phyloP scores from a whole-genome alignment of 2,888 invertebrate genomes.

The Tipula unca region DNA sequence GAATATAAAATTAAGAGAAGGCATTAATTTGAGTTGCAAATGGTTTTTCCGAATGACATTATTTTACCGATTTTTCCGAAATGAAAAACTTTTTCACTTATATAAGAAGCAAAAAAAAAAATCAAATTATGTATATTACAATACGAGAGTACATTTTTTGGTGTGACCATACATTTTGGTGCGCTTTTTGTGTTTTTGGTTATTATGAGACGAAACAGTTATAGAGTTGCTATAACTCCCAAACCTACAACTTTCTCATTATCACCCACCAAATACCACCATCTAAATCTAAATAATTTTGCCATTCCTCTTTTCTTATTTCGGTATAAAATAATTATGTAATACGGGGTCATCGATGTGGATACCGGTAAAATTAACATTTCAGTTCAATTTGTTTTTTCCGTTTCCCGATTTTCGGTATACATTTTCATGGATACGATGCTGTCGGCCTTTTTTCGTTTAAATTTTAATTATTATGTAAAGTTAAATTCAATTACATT shows the following conservation, averaged over 20 bases:
- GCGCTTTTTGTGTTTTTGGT: background rate
- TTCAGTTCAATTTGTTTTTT: background rate
- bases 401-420: background rate
- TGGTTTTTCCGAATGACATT: background rate
- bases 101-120: background rate
- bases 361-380: background rate
- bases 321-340: background rate
- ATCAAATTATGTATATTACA: background rate
- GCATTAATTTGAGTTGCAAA: background rate
- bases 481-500: background rate
- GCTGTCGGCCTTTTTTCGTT: background rate
- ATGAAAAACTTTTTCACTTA: background rate
- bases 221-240: background rate
- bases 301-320: background rate
- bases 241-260: background rate
- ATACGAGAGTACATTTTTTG: background rate
- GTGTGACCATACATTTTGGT: background rate
- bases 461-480: background rate
- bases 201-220: background rate
- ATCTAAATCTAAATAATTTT: background rate
- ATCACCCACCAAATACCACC: background rate
- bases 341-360: background rate
- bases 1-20: background rate
- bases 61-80: background rate
- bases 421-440: background rate